Base-by-base conservation (phyloP, 2,888 invertebrate species). In the Leucophenga maculata region DNA sequence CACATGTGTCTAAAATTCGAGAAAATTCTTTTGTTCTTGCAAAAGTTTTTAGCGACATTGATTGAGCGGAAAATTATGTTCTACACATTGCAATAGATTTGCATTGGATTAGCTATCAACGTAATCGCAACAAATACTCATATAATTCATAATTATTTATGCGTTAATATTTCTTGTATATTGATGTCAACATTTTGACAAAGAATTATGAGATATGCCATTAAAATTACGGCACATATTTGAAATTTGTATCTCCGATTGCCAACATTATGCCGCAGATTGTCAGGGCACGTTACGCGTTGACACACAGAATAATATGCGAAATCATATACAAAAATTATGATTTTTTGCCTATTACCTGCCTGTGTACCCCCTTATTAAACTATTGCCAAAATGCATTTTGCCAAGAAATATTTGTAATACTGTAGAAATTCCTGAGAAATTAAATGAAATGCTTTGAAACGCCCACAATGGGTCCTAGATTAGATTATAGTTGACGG, bases 371-470 rank as follows among this genome's bases (percentile, higher is more conserved):
- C n/a, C 52, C 44, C 16, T 18, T 18, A 18, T 26, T 50, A 60
- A 44, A 44, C 69, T 64, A 55, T 46, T 64, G 67, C 70, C 64
- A 71, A 67, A 65, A 14, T 62, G 67, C 54, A 60, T 39, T 62
- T 26, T 60, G 57, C 46, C 65, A 67, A 65, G 54, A 68, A 26
- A 65, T 68, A 54, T 52, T 52, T 32, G 46, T 31, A 32, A 59
- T 59, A 48, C 16, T 6, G 39, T 6, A 59, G 44, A 75, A 82
- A 78, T 79, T 72, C 70, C 70, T 79, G 22, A 16, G 16, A 16
- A 52, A n/a, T 52, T 52, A 16, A n/a, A 52, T 39, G 79, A 83
- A 77, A 78, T 77, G 72, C 74, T 72, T 78, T 70, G 67, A 74
- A 77, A 59, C 52, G 69, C 75, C 65, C 69, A 48, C 32, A 74